These are phyloP conservation scores for Diorhabda elongata DNA, from an alignment of 1,140 invertebrate genomes.

Conservation along the genomic window DNA sequence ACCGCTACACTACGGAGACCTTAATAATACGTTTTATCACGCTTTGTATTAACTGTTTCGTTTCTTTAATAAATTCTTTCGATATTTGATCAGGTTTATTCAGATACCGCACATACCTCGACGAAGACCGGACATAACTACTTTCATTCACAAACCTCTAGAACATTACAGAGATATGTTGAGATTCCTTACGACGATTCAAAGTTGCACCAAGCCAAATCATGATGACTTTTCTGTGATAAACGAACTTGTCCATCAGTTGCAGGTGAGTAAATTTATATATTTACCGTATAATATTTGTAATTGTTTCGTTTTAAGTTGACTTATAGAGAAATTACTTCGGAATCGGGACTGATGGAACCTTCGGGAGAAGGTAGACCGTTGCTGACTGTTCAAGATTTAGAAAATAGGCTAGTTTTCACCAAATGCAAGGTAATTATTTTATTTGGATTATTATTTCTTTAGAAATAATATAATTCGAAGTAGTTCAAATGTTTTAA, in stretches of 20 bases:
- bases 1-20: no score
- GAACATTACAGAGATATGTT: conserved; percentile 67
- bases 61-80: no score
- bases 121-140: conserved; percentile 74
- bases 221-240: conserved; percentile 49
- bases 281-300: not conserved
- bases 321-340: conserved; percentile 73
- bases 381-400: conserved; percentile 71
- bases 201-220: conserved; percentile 46
- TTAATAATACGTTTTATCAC: no score
- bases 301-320: conserved; percentile 44
- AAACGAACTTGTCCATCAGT: conserved; percentile 49
- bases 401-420: conserved; percentile 79
- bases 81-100: conserved; percentile 55
- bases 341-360: conserved; percentile 76
- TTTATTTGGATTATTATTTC: not conserved
- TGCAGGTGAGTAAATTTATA: conserved; percentile 45
- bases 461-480: conserved; percentile 3
- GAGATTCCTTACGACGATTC: conserved; percentile 52
- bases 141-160: conserved; percentile 72
- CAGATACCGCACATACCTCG: conserved; percentile 73
- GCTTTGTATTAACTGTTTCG: no score
- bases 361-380: conserved; percentile 74
- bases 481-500: no score
- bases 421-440: conserved; percentile 71